These are phyloP conservation scores for Ammospiza caudacuta DNA, from an alignment of 2,113 vertebrate species.

Conservation along the genomic window DNA sequence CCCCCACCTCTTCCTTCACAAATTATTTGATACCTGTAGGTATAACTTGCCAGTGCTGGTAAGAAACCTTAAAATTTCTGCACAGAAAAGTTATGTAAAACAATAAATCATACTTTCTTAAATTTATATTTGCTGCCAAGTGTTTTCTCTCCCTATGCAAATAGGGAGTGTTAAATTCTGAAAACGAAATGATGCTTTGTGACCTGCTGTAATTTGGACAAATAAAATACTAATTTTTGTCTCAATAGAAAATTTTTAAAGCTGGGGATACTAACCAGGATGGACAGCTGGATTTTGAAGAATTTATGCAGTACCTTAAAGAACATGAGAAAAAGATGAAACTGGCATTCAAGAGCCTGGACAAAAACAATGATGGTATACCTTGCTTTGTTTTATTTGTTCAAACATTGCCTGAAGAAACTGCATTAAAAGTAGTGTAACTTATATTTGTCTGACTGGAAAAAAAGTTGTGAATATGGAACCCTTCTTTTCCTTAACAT, in stretches of 20 bases:
- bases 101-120: background rate
- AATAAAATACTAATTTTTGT: background rate
- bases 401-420: background rate
- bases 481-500: background rate
- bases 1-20: background rate
- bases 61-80: background rate
- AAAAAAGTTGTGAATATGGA: background rate
- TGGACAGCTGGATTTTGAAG: slow-evolving; percentile 88
- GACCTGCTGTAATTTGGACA: background rate
- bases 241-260: slow-evolving; percentile 88
- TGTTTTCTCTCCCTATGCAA: background rate
- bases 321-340: slow-evolving; percentile 96
- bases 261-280: slow-evolving; percentile 90
- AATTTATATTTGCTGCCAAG: background rate
- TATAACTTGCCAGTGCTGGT: background rate
- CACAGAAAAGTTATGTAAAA: background rate
- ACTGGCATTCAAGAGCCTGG: slow-evolving; percentile 93
- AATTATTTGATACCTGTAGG: background rate
- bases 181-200: background rate
- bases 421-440: background rate
- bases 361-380: slow-evolving; percentile 93
- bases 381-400: background rate
- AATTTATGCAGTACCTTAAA: slow-evolving; percentile 93
- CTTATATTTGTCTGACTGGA: background rate
- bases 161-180: background rate